These are phyloP conservation scores for Leptoclinus maculatus DNA, from an alignment of 2,797 vertebrate genomes.

Conservation along the genomic window DNA sequence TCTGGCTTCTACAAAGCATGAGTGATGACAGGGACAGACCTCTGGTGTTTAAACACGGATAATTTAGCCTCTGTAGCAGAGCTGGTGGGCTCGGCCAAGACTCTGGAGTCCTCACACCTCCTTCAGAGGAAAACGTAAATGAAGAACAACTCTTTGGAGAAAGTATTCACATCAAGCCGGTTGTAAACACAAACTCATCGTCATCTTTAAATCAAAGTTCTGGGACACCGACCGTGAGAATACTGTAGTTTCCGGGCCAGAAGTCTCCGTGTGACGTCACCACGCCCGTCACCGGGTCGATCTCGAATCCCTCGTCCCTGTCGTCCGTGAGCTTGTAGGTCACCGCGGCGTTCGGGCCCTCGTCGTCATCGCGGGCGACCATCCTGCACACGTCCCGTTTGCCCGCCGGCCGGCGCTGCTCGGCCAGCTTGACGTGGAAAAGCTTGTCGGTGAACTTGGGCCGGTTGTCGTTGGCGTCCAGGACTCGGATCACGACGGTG, in stretches of 20 bases:
- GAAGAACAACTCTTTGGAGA: constrained; percentile 8
- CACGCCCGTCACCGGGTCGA: constrained; percentile 86
- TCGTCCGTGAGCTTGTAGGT: constrained; percentile 90
- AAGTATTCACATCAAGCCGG: no score
- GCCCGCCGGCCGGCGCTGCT: constrained; percentile 65
- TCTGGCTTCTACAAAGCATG: background rate
- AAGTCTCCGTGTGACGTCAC: constrained; percentile 88
- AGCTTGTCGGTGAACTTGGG: constrained; percentile 93
- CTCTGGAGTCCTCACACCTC: constrained; percentile 19
- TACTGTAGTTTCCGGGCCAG: constrained; percentile 90
- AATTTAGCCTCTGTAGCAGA: constrained; percentile 34
- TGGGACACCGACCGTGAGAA: constrained; percentile 87
- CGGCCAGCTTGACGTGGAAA: constrained; percentile 89
- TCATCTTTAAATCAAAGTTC: no score
- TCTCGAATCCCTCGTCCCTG: constrained; percentile 81
- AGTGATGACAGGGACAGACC: constrained; percentile 18
- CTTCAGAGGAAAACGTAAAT: constrained; percentile 4
- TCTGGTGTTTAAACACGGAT: constrained; percentile 18
- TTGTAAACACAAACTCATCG: constrained; percentile 9
- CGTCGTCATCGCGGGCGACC: constrained; percentile 90
- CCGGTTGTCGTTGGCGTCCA: constrained; percentile 92
- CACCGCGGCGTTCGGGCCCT: constrained; percentile 89
- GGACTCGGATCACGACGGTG: constrained; percentile 89
- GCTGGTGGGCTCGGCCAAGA: background rate
- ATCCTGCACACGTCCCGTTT: constrained; percentile 87